Evolutionary conservation across 2,797 vertebrate genomes (phyloP), one percentile per base, ranked within the genome.

Genomic region (Microhierax caerulescens): DNA sequence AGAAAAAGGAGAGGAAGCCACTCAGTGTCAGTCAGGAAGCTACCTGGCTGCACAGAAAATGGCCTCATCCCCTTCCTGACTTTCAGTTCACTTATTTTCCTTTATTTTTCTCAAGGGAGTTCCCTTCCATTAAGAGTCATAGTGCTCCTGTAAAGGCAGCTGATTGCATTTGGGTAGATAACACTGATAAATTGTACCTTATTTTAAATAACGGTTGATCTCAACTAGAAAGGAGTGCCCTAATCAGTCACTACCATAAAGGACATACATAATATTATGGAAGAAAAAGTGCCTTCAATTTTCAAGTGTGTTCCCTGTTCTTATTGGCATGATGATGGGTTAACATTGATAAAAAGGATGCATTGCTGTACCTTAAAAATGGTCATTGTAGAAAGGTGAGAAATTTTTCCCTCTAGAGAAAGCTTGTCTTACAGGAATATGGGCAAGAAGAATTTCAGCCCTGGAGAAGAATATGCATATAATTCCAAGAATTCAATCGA

Each of bases 11-110:
- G 59, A 88, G 43, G 41, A 74, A 64, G 34, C 37, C 47, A 37
- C 57, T 69, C 43, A 61, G 69, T 39, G 37, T 39, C 37, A 54
- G 47, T 59, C 79, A 95, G 95, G 97, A 98, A 98, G 79, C 59
- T 73, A 57, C 72, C 43, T 65, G 69, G 59, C 95, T 97, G 92
- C 50, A 88, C 50, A 84, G 89, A 95, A 95, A 79, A 59, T 7
- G 21, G 83, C 93, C 95, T 90, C 95, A 39, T 97, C 97, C 97
- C 97, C 97, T 98, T 95, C 96, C 89, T 39, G 28, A 95, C 59
- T 81, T 94, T 88, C 74, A 96, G 96, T 94, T 97, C 96, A 93
- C 88, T 65, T 83, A 91, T 77, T 92, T 94, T 92, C 75, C 51
- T 91, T 90, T 96, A 54, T 91, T 95, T 97, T 85, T 93, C 97